Base-by-base conservation (phyloP, 2,888 invertebrate species). In the Oxystoma pomonae region DNA sequence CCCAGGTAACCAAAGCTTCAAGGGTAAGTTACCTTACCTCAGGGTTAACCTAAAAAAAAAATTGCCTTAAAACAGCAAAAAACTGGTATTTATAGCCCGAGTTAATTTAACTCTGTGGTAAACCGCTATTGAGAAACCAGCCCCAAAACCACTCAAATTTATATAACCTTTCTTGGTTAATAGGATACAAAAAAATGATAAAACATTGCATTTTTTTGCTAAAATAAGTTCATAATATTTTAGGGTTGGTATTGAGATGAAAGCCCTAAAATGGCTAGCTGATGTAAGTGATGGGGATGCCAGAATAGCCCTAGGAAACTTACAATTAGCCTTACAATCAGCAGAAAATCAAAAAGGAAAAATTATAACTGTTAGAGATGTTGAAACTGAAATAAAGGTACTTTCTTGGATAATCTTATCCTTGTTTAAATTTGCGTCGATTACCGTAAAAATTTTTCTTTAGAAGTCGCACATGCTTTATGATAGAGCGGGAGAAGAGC, bases 261-360 rank as follows among this genome's bases (percentile, higher is more conserved):
- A 82, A 50, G 89, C 90, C 0, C 73, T 92, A 58, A 79, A 83
- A 62, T 90, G 89, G 87, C 74, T 93, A 58, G 88, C 91, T 1
- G 88, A 88, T 74, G 85, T 91, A 60, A 88, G 90, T 74, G 92
- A 92, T 77, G 93, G 93, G 1, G 92, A 93, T 81, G 92, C 92
- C 3, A 81, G 93, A 69, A 86, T 88, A 71, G 92, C 92, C 12
- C 82, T 93, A 53, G 89, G 89, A 65, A 89, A 90, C 66, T 80
- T 93, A 9, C 90, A 92, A 78, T 80, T 92, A 68, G 86, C 90
- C 0, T 76, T 91, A 3, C 83, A 85, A 63, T 84, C 88, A 20
- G 81, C 82, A 65, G 75, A 79, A 51, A 67, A 77, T 16, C 71
- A 73, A 57, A 79, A 77, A n/a, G 80, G 81, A 2, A 78, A 80